phyloP scores from a whole-genome alignment of 2,797 vertebrate genomes.

The Florisuga fusca region DNA sequence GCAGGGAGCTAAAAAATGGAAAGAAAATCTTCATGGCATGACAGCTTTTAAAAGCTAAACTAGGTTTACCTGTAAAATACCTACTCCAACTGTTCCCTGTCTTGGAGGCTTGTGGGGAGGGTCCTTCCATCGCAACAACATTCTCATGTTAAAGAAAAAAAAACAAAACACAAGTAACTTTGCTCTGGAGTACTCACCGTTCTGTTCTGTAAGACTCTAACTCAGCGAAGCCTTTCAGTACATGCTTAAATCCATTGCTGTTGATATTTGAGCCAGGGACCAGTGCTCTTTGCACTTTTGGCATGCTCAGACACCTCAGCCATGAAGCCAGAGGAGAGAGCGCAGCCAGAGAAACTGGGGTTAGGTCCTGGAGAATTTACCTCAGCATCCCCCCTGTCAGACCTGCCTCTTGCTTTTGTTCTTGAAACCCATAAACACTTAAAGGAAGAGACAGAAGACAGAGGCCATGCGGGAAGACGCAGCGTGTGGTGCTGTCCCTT shows the following conservation, averaged over 20 bases:
- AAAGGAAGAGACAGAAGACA: neutral
- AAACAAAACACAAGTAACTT: neutral
- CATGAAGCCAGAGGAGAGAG: neutral
- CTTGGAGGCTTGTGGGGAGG: neutral
- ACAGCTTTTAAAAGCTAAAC: neutral
- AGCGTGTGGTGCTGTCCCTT: neutral
- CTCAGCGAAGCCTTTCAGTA: neutral
- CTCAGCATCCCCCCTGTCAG: neutral
- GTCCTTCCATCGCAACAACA: neutral
- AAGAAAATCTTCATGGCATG: neutral
- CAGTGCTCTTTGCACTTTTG: neutral
- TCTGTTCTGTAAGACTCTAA: neutral
- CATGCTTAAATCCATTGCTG: neutral
- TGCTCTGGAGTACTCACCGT: neutral
- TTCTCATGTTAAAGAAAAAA: neutral
- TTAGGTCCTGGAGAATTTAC: neutral
- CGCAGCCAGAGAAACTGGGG: neutral
- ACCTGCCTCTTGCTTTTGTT: conserved; percentile 1
- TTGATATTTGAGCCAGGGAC: neutral
- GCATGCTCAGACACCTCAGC: neutral
- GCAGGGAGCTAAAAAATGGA: neutral
- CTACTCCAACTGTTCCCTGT: neutral
- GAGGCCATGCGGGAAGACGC: neutral
- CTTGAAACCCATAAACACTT: neutral
- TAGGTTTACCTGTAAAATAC: neutral